phyloP scores from a whole-genome alignment of 2,113 vertebrate species.

The Probosciger aterrimus region DNA sequence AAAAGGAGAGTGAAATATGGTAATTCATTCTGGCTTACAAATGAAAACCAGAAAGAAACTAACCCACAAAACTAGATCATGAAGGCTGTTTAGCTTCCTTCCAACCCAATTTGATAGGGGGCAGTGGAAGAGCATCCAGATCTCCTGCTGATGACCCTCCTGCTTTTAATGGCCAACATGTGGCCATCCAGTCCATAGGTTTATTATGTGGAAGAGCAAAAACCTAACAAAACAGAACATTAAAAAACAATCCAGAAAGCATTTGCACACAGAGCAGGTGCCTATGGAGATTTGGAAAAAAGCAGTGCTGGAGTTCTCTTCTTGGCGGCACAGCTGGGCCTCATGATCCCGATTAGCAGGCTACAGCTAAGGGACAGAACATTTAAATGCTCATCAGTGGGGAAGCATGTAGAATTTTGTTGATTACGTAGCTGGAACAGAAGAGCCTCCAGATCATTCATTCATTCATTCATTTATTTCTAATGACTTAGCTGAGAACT shows the following conservation, averaged over 20 bases:
- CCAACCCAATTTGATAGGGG: not conserved
- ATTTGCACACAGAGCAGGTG: not conserved
- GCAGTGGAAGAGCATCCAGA: not conserved
- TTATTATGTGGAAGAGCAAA: not conserved
- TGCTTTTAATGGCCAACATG: not conserved
- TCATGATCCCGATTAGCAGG: not conserved
- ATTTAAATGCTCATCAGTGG: not conserved
- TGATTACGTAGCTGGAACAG: not conserved
- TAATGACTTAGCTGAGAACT: not conserved
- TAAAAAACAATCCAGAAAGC: not conserved
- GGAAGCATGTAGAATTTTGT: not conserved
- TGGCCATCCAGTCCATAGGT: not conserved
- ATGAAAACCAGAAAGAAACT: not conserved
- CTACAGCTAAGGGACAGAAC: not conserved
- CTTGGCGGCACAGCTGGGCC: not conserved
- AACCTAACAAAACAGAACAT: not conserved
- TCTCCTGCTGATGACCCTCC: not conserved
- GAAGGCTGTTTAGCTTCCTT: not conserved
- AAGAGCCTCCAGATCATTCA: conserved; percentile 1
- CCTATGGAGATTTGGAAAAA: not conserved
- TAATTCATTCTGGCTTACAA: not conserved
- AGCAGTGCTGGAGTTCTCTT: not conserved
- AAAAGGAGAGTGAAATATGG: not conserved
- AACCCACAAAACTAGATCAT: not conserved
- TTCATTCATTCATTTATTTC: not conserved